These are phyloP conservation scores for Meriones unguiculatus DNA, from an alignment of 2,113 vertebrate genomes.

Conservation along the genomic window DNA sequence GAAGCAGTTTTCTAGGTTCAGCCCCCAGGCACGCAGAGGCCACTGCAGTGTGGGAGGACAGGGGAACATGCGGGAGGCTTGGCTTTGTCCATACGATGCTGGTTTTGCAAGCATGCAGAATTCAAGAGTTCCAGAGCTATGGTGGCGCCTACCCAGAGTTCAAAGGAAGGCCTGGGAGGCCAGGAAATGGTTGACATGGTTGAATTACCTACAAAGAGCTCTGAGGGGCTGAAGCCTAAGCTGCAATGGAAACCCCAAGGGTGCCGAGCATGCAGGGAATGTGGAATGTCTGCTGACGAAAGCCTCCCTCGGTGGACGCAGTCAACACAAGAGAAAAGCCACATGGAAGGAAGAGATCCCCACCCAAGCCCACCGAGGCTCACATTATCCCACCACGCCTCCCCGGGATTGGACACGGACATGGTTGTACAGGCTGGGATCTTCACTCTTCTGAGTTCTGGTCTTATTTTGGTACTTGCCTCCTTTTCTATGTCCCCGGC, in stretches of 20 bases:
- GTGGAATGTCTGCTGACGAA: background rate
- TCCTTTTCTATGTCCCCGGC: background rate
- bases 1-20: background rate
- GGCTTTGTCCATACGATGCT: background rate
- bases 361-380: background rate
- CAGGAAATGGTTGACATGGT: background rate
- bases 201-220: background rate
- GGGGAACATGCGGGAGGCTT: background rate
- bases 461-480: background rate
- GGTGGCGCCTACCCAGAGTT: background rate
- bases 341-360: background rate
- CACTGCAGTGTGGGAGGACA: background rate
- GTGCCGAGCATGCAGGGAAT: background rate
- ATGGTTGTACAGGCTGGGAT: background rate
- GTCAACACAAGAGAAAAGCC: background rate
- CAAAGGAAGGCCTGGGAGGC: background rate
- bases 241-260: background rate
- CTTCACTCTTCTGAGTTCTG: background rate
- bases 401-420: background rate
- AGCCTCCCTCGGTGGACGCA: background rate
- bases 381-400: background rate
- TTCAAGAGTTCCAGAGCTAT: background rate
- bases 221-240: background rate
- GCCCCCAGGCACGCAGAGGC: background rate
- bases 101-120: background rate